Conservation (phyloP, 2,888 invertebrate species). For the Portevinia maculata region DNA sequence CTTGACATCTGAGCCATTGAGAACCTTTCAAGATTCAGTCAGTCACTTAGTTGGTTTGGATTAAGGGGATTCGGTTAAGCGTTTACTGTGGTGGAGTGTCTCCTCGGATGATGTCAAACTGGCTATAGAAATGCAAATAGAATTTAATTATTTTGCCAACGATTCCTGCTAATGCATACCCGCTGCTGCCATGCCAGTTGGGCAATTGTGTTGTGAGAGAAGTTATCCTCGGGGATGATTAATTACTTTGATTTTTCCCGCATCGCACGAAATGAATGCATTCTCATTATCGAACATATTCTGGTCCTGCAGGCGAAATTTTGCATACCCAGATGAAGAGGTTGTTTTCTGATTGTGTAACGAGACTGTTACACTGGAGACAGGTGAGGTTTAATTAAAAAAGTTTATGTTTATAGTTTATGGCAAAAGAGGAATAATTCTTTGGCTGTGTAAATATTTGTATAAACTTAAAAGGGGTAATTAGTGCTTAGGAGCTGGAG, state of each 20-base stretch:
- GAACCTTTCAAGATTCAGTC: conserved; percentile 16
- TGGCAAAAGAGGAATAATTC: conserved; percentile 9
- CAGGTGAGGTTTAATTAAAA: conserved; percentile 1
- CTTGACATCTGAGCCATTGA: conserved; percentile 9
- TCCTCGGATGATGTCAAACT: conserved; percentile 33
- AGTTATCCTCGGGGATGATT: conserved; percentile 61
- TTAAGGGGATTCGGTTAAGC: conserved; percentile 9
- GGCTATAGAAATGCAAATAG: conserved; percentile 53
- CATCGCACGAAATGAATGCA: conserved; percentile 12
- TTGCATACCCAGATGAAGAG: conserved; percentile 12
- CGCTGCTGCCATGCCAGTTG: conserved; percentile 16
- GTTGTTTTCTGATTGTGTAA: not conserved
- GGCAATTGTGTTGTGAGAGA: too few relatives aligned
- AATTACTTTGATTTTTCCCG: conserved; percentile 58
- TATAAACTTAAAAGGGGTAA: conserved; percentile 23
- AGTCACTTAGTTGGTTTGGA: not conserved
- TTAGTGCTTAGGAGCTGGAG: conserved; percentile 11
- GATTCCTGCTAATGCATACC: conserved; percentile 20
- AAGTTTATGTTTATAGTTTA: conserved; percentile 7
- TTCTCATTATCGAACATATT: conserved; percentile 44
- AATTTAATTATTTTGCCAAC: conserved; percentile 58
- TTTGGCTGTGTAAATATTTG: conserved; percentile 33
- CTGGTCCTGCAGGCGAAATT: conserved; percentile 29
- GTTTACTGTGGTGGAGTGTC: not conserved
- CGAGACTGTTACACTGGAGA: too few relatives aligned